Base-by-base conservation (phyloP, 1,140 invertebrate genomes). In the Gryllus bimaculatus region DNA sequence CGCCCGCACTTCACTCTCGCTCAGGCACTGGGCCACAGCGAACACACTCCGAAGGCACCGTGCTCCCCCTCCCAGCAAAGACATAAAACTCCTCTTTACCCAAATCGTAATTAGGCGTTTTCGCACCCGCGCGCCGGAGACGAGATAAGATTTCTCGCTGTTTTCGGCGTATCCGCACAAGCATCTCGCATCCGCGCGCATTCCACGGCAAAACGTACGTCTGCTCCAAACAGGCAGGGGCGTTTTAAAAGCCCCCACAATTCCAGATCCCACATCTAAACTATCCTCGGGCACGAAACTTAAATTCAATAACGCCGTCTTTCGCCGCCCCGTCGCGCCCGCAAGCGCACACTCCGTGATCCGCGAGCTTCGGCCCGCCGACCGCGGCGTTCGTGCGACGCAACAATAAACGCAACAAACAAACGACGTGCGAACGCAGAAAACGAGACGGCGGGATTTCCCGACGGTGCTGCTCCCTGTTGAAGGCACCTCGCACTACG, bases 321-420 rank as follows among this genome's bases (percentile, higher is more conserved):
- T 18, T 66, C 54, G 18, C 54, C 54, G 18, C 54, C 54, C 54
- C 54, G 10, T 18, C 18, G 54, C 54, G 18, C 10, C 54, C 10
- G 7, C 54, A 66, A 18, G 54, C 54, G 18, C 54, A 66, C 54
- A 66, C 2, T 66, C 18, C 10, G 10, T 13, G 18, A 3, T 39
- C 26, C 26, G 26, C 26, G 26, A 39, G 26, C 26, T 39, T 5
- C 26, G 1, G 26, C 26, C 26, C 26, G 26, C 26, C 26, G 26
- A 39, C 26, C 5, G 5, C 26, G 26, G 26, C 26, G 10, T 66
- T 66, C 54, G 54, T 66, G 54, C 10, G 54, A 2, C 7, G 0
- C 54, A 66, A 66, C 54, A 66, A 66, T 66, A 66, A 66, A 66
- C 54, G 54, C 54, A 66, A 66, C 54, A 66, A 66, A 66, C 54